These are phyloP conservation scores for Prunella himalayana DNA, from an alignment of 2,113 vertebrate species.

Conservation along the genomic window DNA sequence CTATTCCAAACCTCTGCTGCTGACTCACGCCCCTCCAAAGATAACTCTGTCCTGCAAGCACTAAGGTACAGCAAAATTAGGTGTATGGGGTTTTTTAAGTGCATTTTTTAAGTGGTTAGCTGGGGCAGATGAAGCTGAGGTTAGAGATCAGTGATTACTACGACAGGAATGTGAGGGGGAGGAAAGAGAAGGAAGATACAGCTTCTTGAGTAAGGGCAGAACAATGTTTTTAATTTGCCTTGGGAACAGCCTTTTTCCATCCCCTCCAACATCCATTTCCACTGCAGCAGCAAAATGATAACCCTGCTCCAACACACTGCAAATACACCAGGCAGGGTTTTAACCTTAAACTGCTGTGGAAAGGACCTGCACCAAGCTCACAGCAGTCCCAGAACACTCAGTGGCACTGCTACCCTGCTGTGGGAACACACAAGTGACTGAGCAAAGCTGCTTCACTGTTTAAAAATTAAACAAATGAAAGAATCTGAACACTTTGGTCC, in stretches of 20 bases:
- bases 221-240: constrained; percentile 49
- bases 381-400: not conserved
- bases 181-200: constrained; percentile 32
- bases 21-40: not conserved
- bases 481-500: not conserved
- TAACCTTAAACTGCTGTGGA: not conserved
- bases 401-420: not conserved
- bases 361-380: not conserved
- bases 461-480: not conserved
- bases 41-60: not conserved
- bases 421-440: not conserved
- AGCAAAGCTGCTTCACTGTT: not conserved
- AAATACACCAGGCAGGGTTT: not conserved
- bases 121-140: constrained; percentile 33
- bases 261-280: not conserved
- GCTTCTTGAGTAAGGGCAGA: constrained; percentile 47
- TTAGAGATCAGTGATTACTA: constrained; percentile 57
- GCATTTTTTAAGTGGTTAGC: not conserved
- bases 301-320: not conserved
- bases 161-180: constrained; percentile 55
- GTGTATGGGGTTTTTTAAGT: not conserved
- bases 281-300: not conserved
- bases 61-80: not conserved
- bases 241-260: constrained; percentile 10
- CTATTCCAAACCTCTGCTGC: not conserved